Percentiles rank a stretch among this genome's conserved stretches.
These are phyloP conservation scores for Chloroceryle inda DNA, from an alignment of 2,797 vertebrate genomes.

Conservation along the genomic window DNA sequence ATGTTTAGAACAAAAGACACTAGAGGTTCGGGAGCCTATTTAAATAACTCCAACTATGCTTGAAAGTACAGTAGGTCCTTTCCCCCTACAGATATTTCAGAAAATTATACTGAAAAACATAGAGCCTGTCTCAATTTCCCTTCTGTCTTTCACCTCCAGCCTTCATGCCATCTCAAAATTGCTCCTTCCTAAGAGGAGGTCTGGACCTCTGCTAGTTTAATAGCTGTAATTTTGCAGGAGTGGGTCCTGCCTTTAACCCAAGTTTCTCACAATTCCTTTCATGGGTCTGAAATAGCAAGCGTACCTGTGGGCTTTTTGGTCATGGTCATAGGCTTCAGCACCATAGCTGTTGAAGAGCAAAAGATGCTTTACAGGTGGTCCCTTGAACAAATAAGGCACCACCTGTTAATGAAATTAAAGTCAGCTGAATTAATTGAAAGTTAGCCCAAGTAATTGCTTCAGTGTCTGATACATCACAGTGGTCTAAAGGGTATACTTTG, in stretches of 20 bases:
- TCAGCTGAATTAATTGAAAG: not conserved
- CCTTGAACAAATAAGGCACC: not conserved
- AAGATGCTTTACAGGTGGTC: not conserved
- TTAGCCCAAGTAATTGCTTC: not conserved
- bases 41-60: not conserved
- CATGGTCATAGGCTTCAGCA: not conserved
- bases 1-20: constrained; percentile 49
- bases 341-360: not conserved
- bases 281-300: not conserved
- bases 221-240: not conserved
- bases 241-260: not conserved
- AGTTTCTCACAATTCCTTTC: not conserved
- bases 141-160: not conserved
- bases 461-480: not conserved
- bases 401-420: not conserved
- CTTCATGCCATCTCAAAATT: not conserved
- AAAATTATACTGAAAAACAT: constrained; percentile 19
- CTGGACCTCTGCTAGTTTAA: not conserved
- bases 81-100: not conserved
- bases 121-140: not conserved
- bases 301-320: not conserved
- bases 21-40: not conserved
- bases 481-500: not conserved
- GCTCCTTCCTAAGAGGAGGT: not conserved
- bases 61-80: constrained; percentile 32